These are phyloP conservation scores for Neocloeon triangulifer DNA, from an alignment of 1,140 invertebrate genomes.

Conservation along the genomic window DNA sequence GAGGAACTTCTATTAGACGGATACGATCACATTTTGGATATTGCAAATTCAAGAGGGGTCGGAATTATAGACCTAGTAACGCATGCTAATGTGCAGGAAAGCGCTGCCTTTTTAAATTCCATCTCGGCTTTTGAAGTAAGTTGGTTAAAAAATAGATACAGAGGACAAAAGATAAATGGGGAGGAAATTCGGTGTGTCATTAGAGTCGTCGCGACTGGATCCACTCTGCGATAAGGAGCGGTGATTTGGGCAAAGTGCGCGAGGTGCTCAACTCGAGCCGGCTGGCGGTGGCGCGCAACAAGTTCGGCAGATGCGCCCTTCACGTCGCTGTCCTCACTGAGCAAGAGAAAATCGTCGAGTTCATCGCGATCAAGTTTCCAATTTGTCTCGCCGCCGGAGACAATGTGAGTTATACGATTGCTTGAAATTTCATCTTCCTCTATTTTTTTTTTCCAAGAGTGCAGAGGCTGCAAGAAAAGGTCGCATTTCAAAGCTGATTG, in stretches of 20 bases:
- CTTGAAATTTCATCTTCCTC: conserved; percentile 1
- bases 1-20: conserved; percentile 57
- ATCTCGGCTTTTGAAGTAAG: conserved; percentile 2
- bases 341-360: conserved; percentile 48
- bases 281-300: conserved; percentile 51
- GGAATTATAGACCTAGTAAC: not conserved
- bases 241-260: conserved; percentile 31
- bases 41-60: no score
- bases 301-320: conserved; percentile 34
- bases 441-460: not conserved
- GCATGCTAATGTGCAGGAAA: not conserved
- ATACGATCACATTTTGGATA: conserved; percentile 66
- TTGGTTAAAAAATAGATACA: no score
- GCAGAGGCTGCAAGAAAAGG: not conserved
- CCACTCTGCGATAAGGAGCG: conserved; percentile 45
- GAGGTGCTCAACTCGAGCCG: conserved; percentile 35
- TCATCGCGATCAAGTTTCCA: conserved; percentile 43
- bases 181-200: conserved; percentile 3
- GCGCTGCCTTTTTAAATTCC: conserved; percentile 2
- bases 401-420: conserved; percentile 39
- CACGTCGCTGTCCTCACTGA: conserved; percentile 65
- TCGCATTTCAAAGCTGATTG: conserved; percentile 6
- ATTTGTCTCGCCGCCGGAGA: conserved; percentile 52
- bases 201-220: conserved; percentile 50
- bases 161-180: no score